These are phyloP conservation scores for Diabrotica undecimpunctata DNA, from an alignment of 1,140 invertebrate species.

Conservation along the genomic window DNA sequence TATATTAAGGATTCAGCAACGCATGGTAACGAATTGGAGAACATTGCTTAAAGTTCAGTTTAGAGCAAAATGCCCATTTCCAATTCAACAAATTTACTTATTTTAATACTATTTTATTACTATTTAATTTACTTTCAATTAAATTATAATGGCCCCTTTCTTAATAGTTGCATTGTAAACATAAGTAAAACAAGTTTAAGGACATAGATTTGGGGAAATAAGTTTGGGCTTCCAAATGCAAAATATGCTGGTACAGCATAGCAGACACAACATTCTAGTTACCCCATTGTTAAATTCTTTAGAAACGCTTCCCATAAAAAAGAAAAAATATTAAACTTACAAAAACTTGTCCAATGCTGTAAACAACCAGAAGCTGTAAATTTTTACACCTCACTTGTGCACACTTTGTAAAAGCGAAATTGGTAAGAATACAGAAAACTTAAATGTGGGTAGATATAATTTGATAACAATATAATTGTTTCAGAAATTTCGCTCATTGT, in stretches of 20 bases:
- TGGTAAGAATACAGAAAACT: neutral
- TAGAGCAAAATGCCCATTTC: no score
- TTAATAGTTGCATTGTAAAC: no score
- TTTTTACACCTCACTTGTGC: neutral
- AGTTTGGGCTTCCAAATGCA: constrained; percentile 4
- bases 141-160: no score
- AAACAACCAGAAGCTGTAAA: constrained; percentile 1
- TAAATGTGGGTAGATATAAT: neutral
- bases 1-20: no score
- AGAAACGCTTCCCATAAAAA: neutral
- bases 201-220: neutral
- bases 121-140: no score
- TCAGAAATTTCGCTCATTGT: no score
- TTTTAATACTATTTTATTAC: no score
- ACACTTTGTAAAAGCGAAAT: neutral
- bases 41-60: no score
- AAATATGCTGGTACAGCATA: neutral
- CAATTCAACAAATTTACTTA: no score
- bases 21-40: no score
- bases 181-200: no score
- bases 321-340: neutral
- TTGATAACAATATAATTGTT: no score
- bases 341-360: neutral
- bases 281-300: neutral
- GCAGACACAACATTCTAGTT: neutral